Evolutionary conservation across 1,140 invertebrate genomes (phyloP).

Genomic region (Sycophaga agraensis): DNA sequence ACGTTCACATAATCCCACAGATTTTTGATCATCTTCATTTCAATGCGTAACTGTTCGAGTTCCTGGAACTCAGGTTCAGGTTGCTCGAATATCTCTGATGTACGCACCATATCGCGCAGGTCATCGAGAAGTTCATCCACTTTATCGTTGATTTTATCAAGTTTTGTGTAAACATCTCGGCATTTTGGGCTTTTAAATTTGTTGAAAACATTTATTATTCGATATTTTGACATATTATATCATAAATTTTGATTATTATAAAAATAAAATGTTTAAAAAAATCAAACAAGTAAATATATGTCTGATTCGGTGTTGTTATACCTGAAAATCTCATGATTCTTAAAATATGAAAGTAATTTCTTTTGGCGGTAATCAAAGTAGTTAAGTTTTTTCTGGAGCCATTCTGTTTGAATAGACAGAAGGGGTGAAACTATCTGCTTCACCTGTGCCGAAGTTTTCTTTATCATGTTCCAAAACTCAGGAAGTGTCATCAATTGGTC

Average conservation of each 20-base stretch:
- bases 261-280: too few species aligned
- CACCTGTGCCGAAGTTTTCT: constrained; percentile 79
- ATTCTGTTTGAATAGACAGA: constrained; percentile 68
- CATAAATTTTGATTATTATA: too few species aligned
- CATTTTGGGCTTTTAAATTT: constrained; percentile 33
- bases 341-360: constrained; percentile 77
- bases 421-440: constrained; percentile 84
- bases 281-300: too few species aligned
- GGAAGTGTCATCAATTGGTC: constrained; percentile 74
- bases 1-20: constrained; percentile 90
- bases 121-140: constrained; percentile 71
- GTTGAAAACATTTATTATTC: constrained; percentile 14
- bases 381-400: constrained; percentile 68
- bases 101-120: constrained; percentile 68
- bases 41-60: constrained; percentile 72
- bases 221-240: neutral
- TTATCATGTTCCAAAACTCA: constrained; percentile 84
- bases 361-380: constrained; percentile 79
- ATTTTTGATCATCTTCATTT: constrained; percentile 76
- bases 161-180: constrained; percentile 69
- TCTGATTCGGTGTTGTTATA: constrained; percentile 36
- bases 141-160: constrained; percentile 75
- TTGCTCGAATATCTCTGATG: constrained; percentile 84
- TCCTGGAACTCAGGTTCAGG: constrained; percentile 79
- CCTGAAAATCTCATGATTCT: constrained; percentile 66